Conservation (phyloP, 2,113 vertebrate genomes). For the Steatornis caripensis region DNA sequence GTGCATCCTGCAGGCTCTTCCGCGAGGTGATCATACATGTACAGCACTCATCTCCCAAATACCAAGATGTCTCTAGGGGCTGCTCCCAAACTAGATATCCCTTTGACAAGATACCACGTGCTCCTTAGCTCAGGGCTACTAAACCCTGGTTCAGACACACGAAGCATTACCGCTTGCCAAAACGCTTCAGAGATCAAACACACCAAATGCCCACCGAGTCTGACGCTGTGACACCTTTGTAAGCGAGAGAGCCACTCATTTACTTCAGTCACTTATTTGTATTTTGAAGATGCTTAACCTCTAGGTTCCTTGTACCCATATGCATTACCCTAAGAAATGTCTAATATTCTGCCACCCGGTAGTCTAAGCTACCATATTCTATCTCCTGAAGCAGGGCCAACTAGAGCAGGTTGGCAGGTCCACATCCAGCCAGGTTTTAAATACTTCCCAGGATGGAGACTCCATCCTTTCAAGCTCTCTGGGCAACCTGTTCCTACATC, state of each 20-base stretch:
- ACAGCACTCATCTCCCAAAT: not conserved
- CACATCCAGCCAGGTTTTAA: accelerated
- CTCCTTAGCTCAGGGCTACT: not conserved
- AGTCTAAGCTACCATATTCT: not conserved
- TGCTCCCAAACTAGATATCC: not conserved
- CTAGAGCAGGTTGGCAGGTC: not conserved
- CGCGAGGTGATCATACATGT: accelerated
- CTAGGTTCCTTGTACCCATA: not conserved
- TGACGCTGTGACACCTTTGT: accelerated
- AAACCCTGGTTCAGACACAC: not conserved
- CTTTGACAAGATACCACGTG: not conserved
- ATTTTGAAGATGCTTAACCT: not conserved
- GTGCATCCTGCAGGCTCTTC: not conserved
- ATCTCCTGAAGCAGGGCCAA: not conserved
- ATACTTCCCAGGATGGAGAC: not conserved
- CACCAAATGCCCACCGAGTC: not conserved
- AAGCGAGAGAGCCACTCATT: not conserved
- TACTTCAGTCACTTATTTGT: not conserved
- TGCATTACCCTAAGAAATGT: not conserved
- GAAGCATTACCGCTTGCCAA: accelerated
- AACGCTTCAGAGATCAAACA: not conserved
- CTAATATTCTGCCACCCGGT: accelerated
- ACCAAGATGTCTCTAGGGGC: not conserved
- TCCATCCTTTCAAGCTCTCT: not conserved
- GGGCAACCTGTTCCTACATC: not conserved